These are phyloP conservation scores for Euwallacea fornicatus DNA, from an alignment of 1,140 invertebrate genomes.

Conservation along the genomic window DNA sequence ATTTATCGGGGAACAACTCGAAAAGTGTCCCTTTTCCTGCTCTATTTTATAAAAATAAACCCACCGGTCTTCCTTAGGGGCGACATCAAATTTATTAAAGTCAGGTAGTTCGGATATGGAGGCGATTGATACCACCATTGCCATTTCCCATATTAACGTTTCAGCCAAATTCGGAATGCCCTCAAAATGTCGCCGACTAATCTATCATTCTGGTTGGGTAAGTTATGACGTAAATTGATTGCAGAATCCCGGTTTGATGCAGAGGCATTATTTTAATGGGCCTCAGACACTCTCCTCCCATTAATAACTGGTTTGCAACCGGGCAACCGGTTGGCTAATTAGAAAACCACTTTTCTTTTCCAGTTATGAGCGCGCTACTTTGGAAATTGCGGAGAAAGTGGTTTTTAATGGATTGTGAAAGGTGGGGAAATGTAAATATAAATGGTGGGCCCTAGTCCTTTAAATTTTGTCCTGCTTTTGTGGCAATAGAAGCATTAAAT, in stretches of 20 bases:
- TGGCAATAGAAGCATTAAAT: too few species aligned
- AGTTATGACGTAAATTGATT: conserved; percentile 22
- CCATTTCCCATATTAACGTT: conserved; percentile 25
- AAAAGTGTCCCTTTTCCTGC: background rate
- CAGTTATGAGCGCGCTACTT: background rate
- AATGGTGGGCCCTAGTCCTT: too few species aligned
- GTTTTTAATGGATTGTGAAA: too few species aligned
- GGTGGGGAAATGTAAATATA: too few species aligned
- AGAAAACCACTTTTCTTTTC: conserved; percentile 14
- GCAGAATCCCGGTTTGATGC: conserved; percentile 22
- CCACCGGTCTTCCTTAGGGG: too few species aligned
- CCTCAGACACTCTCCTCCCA: conserved; percentile 17
- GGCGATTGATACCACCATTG: conserved; percentile 8
- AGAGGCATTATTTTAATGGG: conserved; percentile 23
- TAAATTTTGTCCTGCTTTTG: too few species aligned
- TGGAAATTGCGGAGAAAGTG: background rate
- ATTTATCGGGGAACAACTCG: background rate
- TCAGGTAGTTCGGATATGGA: conserved; percentile 2
- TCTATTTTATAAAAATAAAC: too few species aligned
- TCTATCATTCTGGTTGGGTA: conserved; percentile 12
- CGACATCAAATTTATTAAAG: conserved; percentile 2
- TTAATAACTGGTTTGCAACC: conserved; percentile 16
- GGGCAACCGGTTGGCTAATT: conserved; percentile 19
- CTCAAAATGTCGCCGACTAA: conserved; percentile 18
- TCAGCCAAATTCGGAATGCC: conserved; percentile 12